Base-by-base conservation (phyloP, 2,797 vertebrate genomes). In the Diplodus puntazzo region DNA sequence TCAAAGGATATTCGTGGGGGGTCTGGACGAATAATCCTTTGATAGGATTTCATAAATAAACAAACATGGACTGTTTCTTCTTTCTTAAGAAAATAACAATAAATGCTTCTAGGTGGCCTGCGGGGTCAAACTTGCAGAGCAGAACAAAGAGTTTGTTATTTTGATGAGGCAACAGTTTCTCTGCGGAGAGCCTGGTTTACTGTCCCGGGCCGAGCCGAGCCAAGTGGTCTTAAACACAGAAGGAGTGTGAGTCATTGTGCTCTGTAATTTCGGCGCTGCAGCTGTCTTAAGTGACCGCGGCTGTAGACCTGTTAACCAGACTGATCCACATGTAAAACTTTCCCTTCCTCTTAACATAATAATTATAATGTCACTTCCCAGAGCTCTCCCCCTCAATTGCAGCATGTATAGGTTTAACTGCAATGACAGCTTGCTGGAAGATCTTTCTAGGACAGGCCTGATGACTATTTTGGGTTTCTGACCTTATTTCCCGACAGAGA, bases 341-440 rank as follows among this genome's bases (percentile, higher is more conserved):
- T 94, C 91, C 89, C 75, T 88, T 94, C 92, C 87, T 84, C 66
- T 70, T 82, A 85, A 92, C 85, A 76, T 79, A 89, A 90, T 94
- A 92, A 95, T 95, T 93, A 94, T 71, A 86, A 89, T 88, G 85
- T 93, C 88, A 91, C 92, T 91, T 94, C 88, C 83, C 91, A 91
- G 84, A 73, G 73, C 72, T 75, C 81, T 86, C 77, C 73, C 73
- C 85, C 85, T 92, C 83, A 86, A 69, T 83, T 88, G 88, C 88
- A 86, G 86, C 83, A 89, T 91, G 87, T 87, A 89, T 83, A 90
- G 82, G 74, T 90, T 89, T 90, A 89, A 92, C 84, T 82, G 81
- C 89, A 86, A 82, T 84, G 90, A 86, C 87, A 90, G 92, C 88
- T 90, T 92, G 68, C 82, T 84, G 86, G 85, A 89, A 86, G 81